These are phyloP conservation scores for Prosopocoilus inquinatus DNA, from an alignment of 2,888 invertebrate genomes.

Conservation along the genomic window DNA sequence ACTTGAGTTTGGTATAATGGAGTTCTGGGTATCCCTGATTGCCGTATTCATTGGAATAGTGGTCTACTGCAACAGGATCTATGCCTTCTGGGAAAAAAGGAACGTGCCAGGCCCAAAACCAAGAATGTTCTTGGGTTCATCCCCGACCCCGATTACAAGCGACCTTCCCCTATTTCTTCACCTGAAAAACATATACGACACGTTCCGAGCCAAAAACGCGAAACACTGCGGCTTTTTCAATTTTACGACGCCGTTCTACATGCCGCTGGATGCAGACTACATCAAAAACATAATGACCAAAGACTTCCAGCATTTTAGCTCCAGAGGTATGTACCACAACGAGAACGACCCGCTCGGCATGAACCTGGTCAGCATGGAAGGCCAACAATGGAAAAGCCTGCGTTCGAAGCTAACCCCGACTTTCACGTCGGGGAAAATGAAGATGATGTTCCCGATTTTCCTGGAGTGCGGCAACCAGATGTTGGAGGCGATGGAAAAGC, in stretches of 20 bases:
- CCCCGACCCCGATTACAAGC: slow-evolving; percentile 22
- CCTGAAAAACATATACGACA: slow-evolving; percentile 17
- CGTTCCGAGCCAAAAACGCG: slow-evolving; percentile 25
- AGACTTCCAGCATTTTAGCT: slow-evolving; percentile 43
- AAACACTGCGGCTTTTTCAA: slow-evolving; percentile 35
- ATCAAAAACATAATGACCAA: slow-evolving; percentile 41
- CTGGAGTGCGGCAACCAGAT: slow-evolving; percentile 37
- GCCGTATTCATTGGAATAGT: slow-evolving; percentile 5
- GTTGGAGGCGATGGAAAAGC: slow-evolving; percentile 30
- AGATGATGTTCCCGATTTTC: slow-evolving; percentile 45
- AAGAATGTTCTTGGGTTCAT: slow-evolving; percentile 37
- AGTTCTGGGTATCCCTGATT: too few species aligned
- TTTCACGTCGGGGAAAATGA: slow-evolving; percentile 51
- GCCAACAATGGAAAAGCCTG: slow-evolving; percentile 47
- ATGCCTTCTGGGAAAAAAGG: slow-evolving; percentile 36
- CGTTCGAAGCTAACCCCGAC: too few species aligned
- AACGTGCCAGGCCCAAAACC: slow-evolving; percentile 34
- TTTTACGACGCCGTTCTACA: slow-evolving; percentile 32
- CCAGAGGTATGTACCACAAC: slow-evolving; percentile 38
- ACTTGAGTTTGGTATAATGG: too few species aligned
- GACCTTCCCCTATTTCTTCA: slow-evolving; percentile 12
- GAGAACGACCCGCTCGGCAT: slow-evolving; percentile 40
- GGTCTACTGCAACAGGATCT: slow-evolving; percentile 26
- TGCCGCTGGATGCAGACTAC: slow-evolving; percentile 40
- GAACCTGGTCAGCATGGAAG: slow-evolving; percentile 37